Evolutionary conservation across 1,140 invertebrate species (phyloP).

Genomic region (Acromyrmex heyeri): DNA sequence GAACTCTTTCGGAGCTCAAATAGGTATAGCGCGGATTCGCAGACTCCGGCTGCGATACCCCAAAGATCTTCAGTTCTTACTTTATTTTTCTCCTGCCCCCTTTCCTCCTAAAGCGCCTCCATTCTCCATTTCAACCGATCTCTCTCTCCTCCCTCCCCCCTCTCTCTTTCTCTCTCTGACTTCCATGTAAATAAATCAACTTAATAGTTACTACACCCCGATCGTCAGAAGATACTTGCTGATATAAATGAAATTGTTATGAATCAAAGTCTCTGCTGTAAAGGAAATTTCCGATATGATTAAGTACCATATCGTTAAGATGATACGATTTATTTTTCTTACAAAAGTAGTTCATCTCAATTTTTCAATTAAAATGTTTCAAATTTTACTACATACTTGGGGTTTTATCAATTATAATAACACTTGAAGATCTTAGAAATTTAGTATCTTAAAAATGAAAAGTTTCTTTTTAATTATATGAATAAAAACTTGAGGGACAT

Average conservation of each 20-base stretch:
- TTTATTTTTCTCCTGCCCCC: conserved; percentile 12
- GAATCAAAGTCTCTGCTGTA: not conserved
- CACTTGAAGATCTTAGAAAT: not conserved
- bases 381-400: not conserved
- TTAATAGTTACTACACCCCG: not conserved
- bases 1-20: conserved; percentile 64
- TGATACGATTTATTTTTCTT: not conserved
- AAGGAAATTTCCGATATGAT: conserved; percentile 4
- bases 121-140: conserved; percentile 27
- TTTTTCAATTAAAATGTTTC: not conserved
- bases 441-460: not conserved
- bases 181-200: conserved; percentile 26
- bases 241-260: conserved; percentile 21
- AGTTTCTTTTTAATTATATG: not conserved
- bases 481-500: not conserved
- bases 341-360: not conserved
- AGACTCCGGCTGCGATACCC: not conserved
- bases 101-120: not conserved
- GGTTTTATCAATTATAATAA: not conserved
- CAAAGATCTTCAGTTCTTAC: conserved; percentile 43
- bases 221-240: not conserved
- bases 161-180: not conserved
- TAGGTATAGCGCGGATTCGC: not conserved
- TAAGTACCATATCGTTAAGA: not conserved
- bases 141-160: not conserved